phyloP scores from a whole-genome alignment of 2,113 vertebrate genomes.

The Verasper variegatus region DNA sequence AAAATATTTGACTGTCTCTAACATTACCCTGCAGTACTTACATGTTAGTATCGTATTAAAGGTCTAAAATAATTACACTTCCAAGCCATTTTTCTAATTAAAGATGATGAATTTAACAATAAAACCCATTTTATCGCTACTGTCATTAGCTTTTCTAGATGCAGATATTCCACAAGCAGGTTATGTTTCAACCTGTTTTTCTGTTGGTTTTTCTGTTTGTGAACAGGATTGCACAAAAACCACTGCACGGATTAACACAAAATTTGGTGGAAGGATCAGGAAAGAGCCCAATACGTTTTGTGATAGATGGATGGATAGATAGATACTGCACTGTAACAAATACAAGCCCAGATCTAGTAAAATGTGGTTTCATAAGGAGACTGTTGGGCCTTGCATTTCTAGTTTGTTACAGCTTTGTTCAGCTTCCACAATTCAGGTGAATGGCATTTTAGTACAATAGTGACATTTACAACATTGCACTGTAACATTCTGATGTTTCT shows the following conservation, averaged over 20 bases:
- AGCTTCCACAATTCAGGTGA: background rate
- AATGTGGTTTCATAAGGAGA: too few species aligned
- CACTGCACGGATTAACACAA: too few species aligned
- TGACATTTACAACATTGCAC: background rate
- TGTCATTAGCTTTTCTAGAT: background rate
- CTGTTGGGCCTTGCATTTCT: too few species aligned
- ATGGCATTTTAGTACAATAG: background rate
- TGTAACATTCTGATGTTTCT: background rate
- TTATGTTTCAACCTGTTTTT: background rate
- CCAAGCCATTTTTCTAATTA: background rate
- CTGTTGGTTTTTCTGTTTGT: background rate
- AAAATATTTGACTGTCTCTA: conserved; percentile 3
- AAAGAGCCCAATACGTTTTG: too few species aligned
- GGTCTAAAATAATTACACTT: conserved; percentile 1
- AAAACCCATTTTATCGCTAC: background rate
- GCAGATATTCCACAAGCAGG: background rate
- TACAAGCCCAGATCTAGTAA: too few species aligned
- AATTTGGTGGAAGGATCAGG: too few species aligned
- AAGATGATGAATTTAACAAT: background rate
- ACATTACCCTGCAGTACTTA: conserved; percentile 3
- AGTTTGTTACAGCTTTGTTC: background rate
- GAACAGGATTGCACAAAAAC: too few species aligned
- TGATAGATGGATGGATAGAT: too few species aligned
- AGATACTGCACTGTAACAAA: too few species aligned
- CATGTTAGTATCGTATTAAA: conserved; percentile 12